A percentile compares a stretch with the other conserved stretches of the same genome.
Evolutionary conservation across 2,888 invertebrate species (phyloP).

Genomic region (Cylloceria caligata): DNA sequence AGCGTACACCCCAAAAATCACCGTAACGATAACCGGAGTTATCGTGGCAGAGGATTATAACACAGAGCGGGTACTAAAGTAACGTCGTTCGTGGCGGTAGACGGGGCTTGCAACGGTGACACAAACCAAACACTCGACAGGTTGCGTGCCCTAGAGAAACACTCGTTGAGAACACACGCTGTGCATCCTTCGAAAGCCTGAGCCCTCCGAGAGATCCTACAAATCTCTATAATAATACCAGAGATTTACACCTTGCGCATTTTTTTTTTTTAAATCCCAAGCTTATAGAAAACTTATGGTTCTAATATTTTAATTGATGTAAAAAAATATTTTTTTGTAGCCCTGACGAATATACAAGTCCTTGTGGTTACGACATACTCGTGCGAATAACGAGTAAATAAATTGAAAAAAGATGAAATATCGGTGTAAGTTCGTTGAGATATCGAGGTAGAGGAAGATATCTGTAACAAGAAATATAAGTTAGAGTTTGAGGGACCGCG

Average conservation of each 20-base stretch:
- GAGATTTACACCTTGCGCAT: not conserved
- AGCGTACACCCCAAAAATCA: conserved; percentile 35
- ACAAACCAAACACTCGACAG: conserved; percentile 80
- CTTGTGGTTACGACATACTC: not conserved
- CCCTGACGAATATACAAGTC: too few species aligned
- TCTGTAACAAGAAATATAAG: conserved; percentile 25
- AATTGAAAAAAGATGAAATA: not conserved
- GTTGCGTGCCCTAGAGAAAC: conserved; percentile 78
- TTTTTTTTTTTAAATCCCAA: not conserved
- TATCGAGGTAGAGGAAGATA: not conserved
- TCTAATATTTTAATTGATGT: not conserved
- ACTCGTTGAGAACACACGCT: conserved; percentile 68
- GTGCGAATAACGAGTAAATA: not conserved
- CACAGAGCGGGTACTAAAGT: conserved; percentile 36
- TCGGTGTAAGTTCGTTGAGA: conserved; percentile 27
- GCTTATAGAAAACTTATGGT: not conserved
- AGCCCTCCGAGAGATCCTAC: conserved; percentile 8
- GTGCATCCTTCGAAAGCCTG: not conserved
- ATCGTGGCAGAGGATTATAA: conserved; percentile 53
- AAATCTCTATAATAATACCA: conserved; percentile 10
- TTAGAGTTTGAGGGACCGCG: not conserved
- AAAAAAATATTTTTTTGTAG: not conserved
- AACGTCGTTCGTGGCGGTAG: conserved; percentile 30
- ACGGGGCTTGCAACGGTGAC: conserved; percentile 38
- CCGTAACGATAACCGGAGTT: conserved; percentile 58